These are phyloP conservation scores for Lissonota sp. DNA, from an alignment of 2,888 invertebrate species.

Conservation along the genomic window DNA sequence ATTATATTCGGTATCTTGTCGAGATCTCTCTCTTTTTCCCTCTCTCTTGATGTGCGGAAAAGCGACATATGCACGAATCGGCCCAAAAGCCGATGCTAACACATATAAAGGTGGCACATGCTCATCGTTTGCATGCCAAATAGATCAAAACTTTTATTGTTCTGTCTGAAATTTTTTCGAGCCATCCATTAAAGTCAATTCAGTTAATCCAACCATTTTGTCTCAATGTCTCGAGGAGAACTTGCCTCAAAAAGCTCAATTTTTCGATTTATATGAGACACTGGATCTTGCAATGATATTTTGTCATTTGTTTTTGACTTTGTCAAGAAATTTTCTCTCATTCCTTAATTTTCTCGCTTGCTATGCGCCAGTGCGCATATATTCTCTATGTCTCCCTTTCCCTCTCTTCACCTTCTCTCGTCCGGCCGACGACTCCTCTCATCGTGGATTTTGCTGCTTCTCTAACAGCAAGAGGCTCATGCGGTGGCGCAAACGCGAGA, in stretches of 20 bases:
- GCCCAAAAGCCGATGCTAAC: constrained; percentile 36
- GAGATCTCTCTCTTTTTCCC: constrained; percentile 11
- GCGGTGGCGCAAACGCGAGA: constrained; percentile 82
- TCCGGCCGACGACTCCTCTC: constrained; percentile 53
- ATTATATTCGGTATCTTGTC: constrained; percentile 62
- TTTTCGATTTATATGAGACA: no score
- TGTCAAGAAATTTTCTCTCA: constrained; percentile 14
- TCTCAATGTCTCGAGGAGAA: neutral
- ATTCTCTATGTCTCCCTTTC: constrained; percentile 19
- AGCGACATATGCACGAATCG: constrained; percentile 16
- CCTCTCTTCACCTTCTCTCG: constrained; percentile 47
- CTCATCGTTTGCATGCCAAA: no score
- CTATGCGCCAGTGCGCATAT: neutral
- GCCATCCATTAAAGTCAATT: no score
- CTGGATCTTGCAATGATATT: no score
- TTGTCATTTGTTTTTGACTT: no score
- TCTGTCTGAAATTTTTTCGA: no score
- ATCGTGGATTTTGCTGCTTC: constrained; percentile 44
- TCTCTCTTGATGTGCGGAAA: constrained; percentile 47
- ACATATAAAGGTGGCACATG: neutral
- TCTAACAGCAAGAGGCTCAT: constrained; percentile 64
- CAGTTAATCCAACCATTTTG: no score
- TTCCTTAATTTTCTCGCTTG: neutral
- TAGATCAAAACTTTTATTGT: no score
- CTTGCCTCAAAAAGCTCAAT: neutral